Conservation (phyloP, 92 coral and sea anemone genomes). For the Bergia sp. region DNA sequence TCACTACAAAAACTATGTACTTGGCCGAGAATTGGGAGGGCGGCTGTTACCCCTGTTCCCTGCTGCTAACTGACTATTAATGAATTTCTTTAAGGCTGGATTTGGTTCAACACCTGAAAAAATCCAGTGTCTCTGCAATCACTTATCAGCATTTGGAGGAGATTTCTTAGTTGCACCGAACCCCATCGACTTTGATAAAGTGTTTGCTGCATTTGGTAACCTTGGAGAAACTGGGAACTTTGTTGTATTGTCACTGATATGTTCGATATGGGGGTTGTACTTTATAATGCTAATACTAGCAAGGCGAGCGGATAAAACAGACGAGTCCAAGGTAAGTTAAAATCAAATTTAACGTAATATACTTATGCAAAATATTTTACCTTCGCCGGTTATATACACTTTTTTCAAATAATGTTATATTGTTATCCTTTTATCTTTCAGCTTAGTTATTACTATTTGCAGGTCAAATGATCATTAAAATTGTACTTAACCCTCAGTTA, state of each 20-base stretch:
- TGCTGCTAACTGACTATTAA: neutral
- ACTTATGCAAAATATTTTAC: no score
- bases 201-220: conserved; percentile 85
- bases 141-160: conserved; percentile 90
- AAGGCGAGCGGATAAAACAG: conserved; percentile 73
- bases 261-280: conserved; percentile 70
- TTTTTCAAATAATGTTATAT: no score
- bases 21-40: no score
- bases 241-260: conserved; percentile 76
- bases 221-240: conserved; percentile 82
- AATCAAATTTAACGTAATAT: no score
- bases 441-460: no score
- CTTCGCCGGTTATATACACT: no score
- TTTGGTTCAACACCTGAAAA: conserved; percentile 58
- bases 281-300: conserved; percentile 66
- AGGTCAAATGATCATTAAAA: no score
- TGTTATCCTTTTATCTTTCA: no score
- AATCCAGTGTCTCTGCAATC: conserved; percentile 81
- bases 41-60: no score
- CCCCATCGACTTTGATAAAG: conserved; percentile 90
- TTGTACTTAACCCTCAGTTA: no score
- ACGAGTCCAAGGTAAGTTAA: conserved; percentile 62
- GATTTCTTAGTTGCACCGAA: conserved; percentile 92
- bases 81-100: conserved; percentile 62
- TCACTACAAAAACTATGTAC: no score